Evolutionary conservation across 2,888 invertebrate genomes (phyloP), one percentile per base, ranked within the genome.

Genomic region (Acleris sparsana): DNA sequence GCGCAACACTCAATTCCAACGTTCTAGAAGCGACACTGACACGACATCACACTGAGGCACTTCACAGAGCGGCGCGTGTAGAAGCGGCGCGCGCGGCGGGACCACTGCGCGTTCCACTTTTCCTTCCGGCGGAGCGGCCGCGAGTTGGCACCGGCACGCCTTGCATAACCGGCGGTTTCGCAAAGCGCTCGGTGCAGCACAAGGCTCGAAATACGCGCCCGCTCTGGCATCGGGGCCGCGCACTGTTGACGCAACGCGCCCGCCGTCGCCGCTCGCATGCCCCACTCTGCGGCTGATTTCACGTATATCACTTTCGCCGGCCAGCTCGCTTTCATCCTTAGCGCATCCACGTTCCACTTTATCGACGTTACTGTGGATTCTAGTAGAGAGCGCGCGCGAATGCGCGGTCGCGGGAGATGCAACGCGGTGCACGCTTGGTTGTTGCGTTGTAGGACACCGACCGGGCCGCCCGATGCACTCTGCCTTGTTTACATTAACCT

Each of bases 21-120:
- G 86, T 90, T 91, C 89, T 91, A 90, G 86, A 91, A 90, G 86
- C 89, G 86, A 85, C 90, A 93, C 91, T 87, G 82, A 83, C 90
- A 90, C 92, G 86, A 86, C 92, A 66, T 56, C 61, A 66, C 66
- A 92, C 91, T 88, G 78, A 75, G 79, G 80, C 90, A 89, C 90
- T 89, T 83, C 87, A 91, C 90, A 85, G 82, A 75, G 78, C 86
- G 85, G 80, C 79, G 87, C 92, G 92, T 92, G 92, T 79, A 86
- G 83, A 85, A 83, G 76, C 87, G 89, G 85, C 88, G 91, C 90
- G 88, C 86, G 90, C 90, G 87, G 85, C 84, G 85, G 82, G 80
- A 80, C 87, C 91, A 92, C 90, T 91, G 92, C 89, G 88, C 89
- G 92, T 90, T 92, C 92, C 89, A 92, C 92, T 92, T 92, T 91